These are phyloP conservation scores for Melipona quadrifasciata DNA, from an alignment of 1,140 invertebrate species.

Conservation along the genomic window DNA sequence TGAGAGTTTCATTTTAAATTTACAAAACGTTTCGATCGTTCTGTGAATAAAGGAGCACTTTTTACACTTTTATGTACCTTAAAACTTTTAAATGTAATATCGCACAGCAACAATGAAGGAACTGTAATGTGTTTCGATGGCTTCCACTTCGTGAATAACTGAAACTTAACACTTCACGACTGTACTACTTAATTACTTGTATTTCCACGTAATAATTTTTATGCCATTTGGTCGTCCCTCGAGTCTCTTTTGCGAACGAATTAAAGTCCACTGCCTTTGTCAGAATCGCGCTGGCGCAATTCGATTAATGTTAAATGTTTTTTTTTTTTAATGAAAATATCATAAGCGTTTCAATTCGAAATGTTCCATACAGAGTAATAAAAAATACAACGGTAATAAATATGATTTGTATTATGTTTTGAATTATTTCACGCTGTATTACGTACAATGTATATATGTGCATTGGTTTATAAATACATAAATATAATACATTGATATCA, in stretches of 20 bases:
- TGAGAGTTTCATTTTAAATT: conserved; percentile 5
- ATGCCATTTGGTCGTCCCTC: not conserved
- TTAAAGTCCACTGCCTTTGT: not conserved
- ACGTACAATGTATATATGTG: not conserved
- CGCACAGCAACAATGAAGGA: conserved; percentile 12
- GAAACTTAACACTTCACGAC: not conserved
- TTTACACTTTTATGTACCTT: conserved; percentile 19
- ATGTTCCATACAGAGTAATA: not conserved
- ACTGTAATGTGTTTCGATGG: conserved; percentile 37
- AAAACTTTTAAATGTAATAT: conserved; percentile 3
- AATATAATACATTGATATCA: not conserved
- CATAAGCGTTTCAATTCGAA: not conserved
- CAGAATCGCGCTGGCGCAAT: conserved; percentile 34
- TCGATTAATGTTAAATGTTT: not conserved
- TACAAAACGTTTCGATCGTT: not conserved
- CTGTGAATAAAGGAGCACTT: not conserved
- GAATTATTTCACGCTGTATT: not conserved
- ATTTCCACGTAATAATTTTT: not conserved
- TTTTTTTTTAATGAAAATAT: not conserved
- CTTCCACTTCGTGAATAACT: conserved; percentile 28
- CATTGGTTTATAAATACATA: not conserved
- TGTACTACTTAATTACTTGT: not conserved
- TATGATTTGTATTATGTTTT: not conserved
- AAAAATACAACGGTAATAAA: not conserved
- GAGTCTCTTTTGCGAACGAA: not conserved